Conservation (phyloP, 2,797 vertebrate genomes). For the Diplodus sargus region DNA sequence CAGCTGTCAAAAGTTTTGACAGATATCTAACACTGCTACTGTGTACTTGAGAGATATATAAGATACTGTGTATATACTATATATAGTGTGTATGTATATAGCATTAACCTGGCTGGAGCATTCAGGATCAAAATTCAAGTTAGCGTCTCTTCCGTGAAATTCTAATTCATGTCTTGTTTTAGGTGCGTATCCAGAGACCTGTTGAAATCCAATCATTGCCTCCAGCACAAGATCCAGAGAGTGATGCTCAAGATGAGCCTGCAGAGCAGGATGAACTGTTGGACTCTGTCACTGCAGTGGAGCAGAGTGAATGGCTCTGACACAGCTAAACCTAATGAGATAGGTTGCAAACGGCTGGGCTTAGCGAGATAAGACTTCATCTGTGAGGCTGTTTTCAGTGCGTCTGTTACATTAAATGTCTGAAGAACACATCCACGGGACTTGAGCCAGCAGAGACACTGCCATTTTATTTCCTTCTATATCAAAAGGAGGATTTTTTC, state of each 20-base stretch:
- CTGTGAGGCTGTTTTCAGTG: neutral
- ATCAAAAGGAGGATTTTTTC: neutral
- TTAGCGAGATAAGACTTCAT: neutral
- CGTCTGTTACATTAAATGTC: conserved; percentile 31
- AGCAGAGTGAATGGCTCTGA: conserved; percentile 73
- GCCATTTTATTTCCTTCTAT: conserved; percentile 17
- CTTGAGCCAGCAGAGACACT: neutral
- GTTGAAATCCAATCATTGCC: neutral
- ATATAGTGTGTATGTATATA: no score
- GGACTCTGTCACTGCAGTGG: conserved; percentile 7
- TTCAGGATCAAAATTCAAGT: neutral
- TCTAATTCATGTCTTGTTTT: conserved; percentile 18
- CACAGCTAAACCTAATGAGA: conserved; percentile 10
- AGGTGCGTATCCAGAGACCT: conserved; percentile 72
- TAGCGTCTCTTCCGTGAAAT: neutral
- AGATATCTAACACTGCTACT: neutral
- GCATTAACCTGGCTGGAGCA: neutral
- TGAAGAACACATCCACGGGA: conserved; percentile 1
- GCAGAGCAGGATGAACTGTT: conserved; percentile 81
- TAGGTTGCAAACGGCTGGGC: conserved; percentile 17
- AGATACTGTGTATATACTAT: neutral
- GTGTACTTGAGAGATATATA: neutral
- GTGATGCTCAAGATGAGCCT: conserved; percentile 18
- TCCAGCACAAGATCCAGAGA: neutral
- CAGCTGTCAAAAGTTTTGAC: neutral